phyloP scores from a whole-genome alignment of 2,797 vertebrate species.

The Bucorvus abyssinicus region DNA sequence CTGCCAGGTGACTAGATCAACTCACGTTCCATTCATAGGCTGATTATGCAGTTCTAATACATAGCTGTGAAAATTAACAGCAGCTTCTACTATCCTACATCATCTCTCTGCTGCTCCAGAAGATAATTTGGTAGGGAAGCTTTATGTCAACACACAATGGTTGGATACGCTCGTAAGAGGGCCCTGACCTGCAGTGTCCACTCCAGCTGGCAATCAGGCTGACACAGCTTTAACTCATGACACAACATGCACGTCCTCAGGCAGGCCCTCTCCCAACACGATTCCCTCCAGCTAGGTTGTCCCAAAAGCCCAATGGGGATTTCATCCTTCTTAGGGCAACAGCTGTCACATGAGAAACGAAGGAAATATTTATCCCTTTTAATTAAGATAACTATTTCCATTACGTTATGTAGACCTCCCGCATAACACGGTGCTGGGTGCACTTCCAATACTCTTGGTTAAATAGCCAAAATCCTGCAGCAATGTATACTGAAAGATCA shows the following conservation, averaged over 20 bases:
- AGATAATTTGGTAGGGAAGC: neutral
- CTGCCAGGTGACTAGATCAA: neutral
- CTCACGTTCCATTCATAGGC: neutral
- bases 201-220: neutral
- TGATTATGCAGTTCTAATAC: neutral
- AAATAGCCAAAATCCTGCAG: neutral
- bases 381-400: slow-evolving; percentile 53
- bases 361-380: slow-evolving; percentile 48
- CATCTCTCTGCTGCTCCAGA: neutral
- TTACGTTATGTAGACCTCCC: slow-evolving; percentile 40
- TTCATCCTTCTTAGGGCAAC: slow-evolving; percentile 17
- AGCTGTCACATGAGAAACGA: slow-evolving; percentile 38
- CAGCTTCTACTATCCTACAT: neutral
- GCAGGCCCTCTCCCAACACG: neutral
- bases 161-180: neutral
- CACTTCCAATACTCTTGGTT: neutral
- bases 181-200: neutral
- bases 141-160: neutral
- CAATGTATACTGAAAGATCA: neutral
- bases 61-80: neutral
- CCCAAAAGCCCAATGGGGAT: slow-evolving; percentile 10
- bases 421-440: neutral
- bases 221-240: neutral
- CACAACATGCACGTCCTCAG: neutral
- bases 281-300: neutral